Percentiles rank a stretch among this genome's conserved stretches.
phyloP scores from a whole-genome alignment of 2,797 vertebrate genomes.

The Bovichtus variegatus region DNA sequence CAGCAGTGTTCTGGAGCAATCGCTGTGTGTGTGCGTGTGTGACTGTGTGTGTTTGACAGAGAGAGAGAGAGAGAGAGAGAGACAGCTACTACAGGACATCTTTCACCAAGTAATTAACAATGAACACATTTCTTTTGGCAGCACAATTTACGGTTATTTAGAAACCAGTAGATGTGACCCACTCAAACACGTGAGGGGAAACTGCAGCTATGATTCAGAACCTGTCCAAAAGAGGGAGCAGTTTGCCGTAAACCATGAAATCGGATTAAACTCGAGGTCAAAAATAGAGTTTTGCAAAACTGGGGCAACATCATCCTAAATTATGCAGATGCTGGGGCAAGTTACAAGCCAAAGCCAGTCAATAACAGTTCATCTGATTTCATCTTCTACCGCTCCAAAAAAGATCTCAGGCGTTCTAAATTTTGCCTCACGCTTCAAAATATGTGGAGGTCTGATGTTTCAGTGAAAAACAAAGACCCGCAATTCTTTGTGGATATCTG shows the following conservation, averaged over 20 bases:
- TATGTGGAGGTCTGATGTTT: conserved; percentile 53
- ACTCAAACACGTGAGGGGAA: neutral
- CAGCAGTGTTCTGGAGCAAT: conserved; percentile 5
- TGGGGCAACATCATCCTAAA: conserved; percentile 66
- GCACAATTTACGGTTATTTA: conserved; percentile 16
- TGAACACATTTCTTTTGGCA: conserved; percentile 2
- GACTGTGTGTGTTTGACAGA: neutral
- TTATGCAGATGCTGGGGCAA: conserved; percentile 61
- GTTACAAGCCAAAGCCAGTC: conserved; percentile 57
- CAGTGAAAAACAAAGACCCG: conserved; percentile 56
- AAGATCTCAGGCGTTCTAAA: conserved; percentile 66
- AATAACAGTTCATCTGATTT: conserved; percentile 60
- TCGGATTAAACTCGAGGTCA: conserved; percentile 47
- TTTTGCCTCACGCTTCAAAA: conserved; percentile 58
- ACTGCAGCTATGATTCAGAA: conserved; percentile 9
- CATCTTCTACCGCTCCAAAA: conserved; percentile 49
- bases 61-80: neutral
- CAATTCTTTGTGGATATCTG: conserved; percentile 76
- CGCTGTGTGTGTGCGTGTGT: conserved; percentile 16
- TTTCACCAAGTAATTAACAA: conserved; percentile 16
- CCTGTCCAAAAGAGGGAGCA: conserved; percentile 52
- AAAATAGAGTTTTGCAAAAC: conserved; percentile 64
- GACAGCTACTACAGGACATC: conserved; percentile 1
- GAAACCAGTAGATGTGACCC: neutral
- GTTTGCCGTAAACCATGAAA: conserved; percentile 25